Percentiles rank a stretch among this genome's conserved stretches.
Evolutionary conservation across 2,888 invertebrate genomes (phyloP).

Genomic region (Panzeria rudis): DNA sequence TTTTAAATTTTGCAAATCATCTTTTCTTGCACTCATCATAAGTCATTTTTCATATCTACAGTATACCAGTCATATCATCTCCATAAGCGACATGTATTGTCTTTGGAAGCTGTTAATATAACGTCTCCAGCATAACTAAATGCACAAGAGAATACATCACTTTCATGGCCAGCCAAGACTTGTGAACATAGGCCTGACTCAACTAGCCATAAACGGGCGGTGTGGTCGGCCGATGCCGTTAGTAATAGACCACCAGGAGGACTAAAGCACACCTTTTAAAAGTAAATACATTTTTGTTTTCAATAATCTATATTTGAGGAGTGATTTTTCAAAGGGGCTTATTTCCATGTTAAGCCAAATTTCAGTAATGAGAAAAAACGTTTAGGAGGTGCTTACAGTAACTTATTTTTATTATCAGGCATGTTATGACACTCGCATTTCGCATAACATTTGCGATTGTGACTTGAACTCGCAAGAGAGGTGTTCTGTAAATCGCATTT

Average conservation of each 20-base stretch:
- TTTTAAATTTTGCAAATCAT: background rate
- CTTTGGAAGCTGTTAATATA: constrained; percentile 92
- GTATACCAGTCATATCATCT: constrained; percentile 89
- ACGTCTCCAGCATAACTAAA: constrained; percentile 91
- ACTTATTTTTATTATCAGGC: too few species aligned
- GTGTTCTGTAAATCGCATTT: too few species aligned
- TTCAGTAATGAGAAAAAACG: too few species aligned
- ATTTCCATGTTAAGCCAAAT: too few species aligned
- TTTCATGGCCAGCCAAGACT: constrained; percentile 89
- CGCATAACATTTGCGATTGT: too few species aligned
- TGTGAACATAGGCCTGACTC: constrained; percentile 88
- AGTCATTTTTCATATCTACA: constrained; percentile 75
- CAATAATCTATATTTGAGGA: constrained; percentile 36
- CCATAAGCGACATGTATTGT: constrained; percentile 92
- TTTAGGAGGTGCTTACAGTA: too few species aligned
- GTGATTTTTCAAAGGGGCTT: too few species aligned
- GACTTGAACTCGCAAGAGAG: too few species aligned
- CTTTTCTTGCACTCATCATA: background rate
- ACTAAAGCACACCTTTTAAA: constrained; percentile 89
- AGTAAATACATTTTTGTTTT: constrained; percentile 41
- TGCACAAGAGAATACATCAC: constrained; percentile 92
- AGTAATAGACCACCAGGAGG: constrained; percentile 90
- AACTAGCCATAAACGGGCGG: constrained; percentile 88
- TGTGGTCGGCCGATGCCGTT: constrained; percentile 90
- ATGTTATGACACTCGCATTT: too few species aligned